Base-by-base conservation (phyloP, 1,140 invertebrate genomes). In the Drosophila nannoptera region DNA sequence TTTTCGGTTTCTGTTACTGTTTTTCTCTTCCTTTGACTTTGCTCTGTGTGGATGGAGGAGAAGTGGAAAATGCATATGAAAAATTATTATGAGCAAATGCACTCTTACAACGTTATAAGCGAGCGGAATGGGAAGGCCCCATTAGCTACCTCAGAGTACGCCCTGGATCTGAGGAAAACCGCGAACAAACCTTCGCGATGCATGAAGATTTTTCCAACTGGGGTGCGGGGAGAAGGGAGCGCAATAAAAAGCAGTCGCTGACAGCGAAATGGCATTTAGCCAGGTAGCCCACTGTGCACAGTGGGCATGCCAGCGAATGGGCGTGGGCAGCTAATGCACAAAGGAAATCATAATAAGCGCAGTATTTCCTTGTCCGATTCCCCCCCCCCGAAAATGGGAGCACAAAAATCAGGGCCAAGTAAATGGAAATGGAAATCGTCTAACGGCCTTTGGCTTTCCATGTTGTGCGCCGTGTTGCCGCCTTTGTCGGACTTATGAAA, bases 401-500 rank as follows among this genome's bases (percentile, higher is more conserved):
- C 40, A n/a, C 14, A 48, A 42, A 70, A 83, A 78, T 75, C 68
- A 83, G 78, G 83, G 75, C 74, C 69, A 81, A 87, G 81, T 78
- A 84, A 73, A 80, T 82, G 22, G 22, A 22, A 86, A 86, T 81
- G 81, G 72, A 87, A 86, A 86, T 75, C 62, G 66, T 42, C 62
- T 69, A 55, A 29, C 46, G 38, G 53, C 43, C 52, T 63, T 69
- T 62, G 59, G 49, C 49, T 64, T 74, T 67, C 62, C 53, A 40
- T 69, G 54, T 65, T 54, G 12, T 54, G 12, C 59, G 12, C 38
- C 50, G 12, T 31, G 60, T 68, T 16, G 22, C 36, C 45, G 60
- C 73, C 62, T 84, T 86, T 86, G 87, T 86, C 81, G 77, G 64
- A 75, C 82, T 77, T 86, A 86, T 86, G 87, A 87, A 84, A 86